phyloP scores from a whole-genome alignment of 2,888 invertebrate species.

The Pseudococcus longispinus region DNA sequence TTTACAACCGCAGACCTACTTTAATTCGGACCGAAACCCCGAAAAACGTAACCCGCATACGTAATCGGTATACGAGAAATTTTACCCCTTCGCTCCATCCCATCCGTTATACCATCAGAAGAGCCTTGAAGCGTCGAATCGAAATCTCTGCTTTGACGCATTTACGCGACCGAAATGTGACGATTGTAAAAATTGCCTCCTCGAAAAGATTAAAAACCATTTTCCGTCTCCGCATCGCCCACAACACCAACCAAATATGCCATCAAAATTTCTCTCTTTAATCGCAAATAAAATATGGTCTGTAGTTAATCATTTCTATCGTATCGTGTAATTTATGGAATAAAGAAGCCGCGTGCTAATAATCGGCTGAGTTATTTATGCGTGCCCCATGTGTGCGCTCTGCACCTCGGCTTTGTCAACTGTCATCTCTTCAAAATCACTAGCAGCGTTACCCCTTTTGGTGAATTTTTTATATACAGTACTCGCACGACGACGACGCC shows the following conservation, averaged over 20 bases:
- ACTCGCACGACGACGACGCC: neutral
- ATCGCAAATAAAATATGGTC: slow-evolving; percentile 54
- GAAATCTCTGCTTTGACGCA: neutral
- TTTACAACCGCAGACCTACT: slow-evolving; percentile 48
- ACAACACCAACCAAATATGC: neutral
- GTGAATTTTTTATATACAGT: slow-evolving; percentile 4
- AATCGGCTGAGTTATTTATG: slow-evolving; percentile 56
- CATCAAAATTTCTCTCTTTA: slow-evolving; percentile 13
- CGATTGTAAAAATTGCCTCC: slow-evolving; percentile 31
- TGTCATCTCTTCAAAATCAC: slow-evolving; percentile 56
- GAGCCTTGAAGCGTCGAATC: neutral
- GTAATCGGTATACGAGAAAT: neutral
- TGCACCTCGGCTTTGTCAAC: slow-evolving; percentile 56
- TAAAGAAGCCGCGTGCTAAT: slow-evolving; percentile 56
- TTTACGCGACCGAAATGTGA: neutral
- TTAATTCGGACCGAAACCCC: slow-evolving; percentile 47
- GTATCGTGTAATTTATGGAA: slow-evolving; percentile 42
- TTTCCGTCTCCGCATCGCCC: neutral
- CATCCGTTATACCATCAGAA: neutral
- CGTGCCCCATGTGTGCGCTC: slow-evolving; percentile 56
- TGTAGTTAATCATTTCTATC: slow-evolving; percentile 54
- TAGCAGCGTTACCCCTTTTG: slow-evolving; percentile 31
- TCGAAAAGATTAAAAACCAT: slow-evolving; percentile 17
- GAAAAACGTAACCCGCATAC: slow-evolving; percentile 28
- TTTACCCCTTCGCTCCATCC: neutral